Evolutionary conservation across 2,113 vertebrate species (phyloP).

Genomic region (Megaptera novaeangliae): DNA sequence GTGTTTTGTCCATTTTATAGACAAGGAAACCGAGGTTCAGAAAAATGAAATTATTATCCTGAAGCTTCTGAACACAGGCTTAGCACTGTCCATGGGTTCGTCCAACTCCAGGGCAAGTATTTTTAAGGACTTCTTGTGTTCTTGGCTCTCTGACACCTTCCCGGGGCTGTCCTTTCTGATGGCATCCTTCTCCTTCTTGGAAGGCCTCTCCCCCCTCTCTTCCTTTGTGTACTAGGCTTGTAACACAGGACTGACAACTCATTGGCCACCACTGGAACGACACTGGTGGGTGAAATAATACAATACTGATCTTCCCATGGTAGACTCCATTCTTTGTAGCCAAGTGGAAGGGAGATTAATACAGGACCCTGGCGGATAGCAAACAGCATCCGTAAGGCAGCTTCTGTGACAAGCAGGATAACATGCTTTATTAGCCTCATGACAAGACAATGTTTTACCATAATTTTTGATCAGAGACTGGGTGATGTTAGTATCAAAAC

Average conservation of each 20-base stretch:
- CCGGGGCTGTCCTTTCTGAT: neutral
- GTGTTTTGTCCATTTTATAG: neutral
- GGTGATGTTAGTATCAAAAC: neutral
- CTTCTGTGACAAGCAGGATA: neutral
- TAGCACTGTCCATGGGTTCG: neutral
- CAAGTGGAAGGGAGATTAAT: neutral
- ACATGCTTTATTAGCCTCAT: constrained; percentile 46
- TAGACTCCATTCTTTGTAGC: neutral
- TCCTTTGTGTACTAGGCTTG: neutral
- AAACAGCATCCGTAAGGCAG: neutral
- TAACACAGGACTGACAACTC: neutral
- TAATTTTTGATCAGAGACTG: constrained; percentile 48
- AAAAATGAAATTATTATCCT: neutral
- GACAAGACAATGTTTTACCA: constrained; percentile 42
- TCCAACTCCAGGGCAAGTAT: neutral
- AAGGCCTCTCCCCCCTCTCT: neutral
- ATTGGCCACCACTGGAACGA: neutral
- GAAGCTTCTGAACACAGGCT: neutral
- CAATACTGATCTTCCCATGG: neutral
- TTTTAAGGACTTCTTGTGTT: neutral
- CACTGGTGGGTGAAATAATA: neutral
- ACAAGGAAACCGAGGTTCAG: neutral
- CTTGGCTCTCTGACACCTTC: neutral
- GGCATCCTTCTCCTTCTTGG: neutral
- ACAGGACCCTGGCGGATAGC: neutral